Conservation (phyloP, 2,113 vertebrate species). For the Erythrolamprus reginae region DNA sequence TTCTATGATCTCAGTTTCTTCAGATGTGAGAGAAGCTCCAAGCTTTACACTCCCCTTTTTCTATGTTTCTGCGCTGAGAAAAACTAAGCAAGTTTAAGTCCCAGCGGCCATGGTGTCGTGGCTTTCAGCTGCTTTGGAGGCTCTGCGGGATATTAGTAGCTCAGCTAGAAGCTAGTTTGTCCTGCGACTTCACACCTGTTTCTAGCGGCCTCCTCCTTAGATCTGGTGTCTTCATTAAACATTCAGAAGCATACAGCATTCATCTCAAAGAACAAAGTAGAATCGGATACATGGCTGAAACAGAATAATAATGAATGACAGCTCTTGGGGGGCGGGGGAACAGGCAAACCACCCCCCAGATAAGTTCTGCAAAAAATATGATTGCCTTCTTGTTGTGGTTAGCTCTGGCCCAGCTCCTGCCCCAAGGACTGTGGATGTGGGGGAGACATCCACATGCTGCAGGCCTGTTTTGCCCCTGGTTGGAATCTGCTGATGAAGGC, state of each 20-base stretch:
- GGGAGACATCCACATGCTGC: no score
- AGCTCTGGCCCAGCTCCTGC: no score
- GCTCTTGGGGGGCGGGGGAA: neutral
- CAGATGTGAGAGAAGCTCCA: conserved; percentile 5
- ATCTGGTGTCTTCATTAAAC: conserved; percentile 76
- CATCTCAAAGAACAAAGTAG: conserved; percentile 56
- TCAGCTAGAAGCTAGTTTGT: conserved; percentile 16
- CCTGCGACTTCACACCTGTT: conserved; percentile 25
- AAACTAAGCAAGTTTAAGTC: no score
- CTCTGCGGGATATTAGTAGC: neutral
- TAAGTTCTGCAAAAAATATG: neutral
- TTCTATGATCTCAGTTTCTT: neutral
- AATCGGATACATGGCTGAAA: conserved; percentile 55
- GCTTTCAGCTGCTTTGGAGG: neutral
- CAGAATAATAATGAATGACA: conserved; percentile 15
- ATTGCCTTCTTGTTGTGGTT: neutral
- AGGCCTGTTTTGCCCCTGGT: no score
- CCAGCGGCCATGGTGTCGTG: neutral
- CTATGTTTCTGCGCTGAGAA: neutral
- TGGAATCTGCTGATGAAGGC: no score
- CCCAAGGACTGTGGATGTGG: no score
- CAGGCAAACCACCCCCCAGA: neutral
- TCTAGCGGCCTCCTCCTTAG: conserved; percentile 20
- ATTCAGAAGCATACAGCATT: conserved; percentile 57
- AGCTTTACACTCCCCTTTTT: neutral